Evolutionary conservation across 2,797 vertebrate species (phyloP), one percentile per base, ranked within the genome.

Genomic region (Peromyscus attwateri): DNA sequence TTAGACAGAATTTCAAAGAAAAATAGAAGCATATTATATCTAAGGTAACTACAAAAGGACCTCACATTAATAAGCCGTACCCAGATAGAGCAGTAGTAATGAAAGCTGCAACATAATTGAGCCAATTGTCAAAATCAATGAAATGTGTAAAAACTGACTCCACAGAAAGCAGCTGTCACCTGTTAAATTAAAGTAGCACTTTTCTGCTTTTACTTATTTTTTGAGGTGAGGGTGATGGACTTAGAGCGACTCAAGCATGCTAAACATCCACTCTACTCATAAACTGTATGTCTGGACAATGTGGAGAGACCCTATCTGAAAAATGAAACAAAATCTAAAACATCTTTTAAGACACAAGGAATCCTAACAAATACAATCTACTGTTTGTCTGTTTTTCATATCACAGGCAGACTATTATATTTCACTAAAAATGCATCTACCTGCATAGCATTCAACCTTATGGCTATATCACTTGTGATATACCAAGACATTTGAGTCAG

Each of bases 301-400:
- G 37, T 66, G 21, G 11, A 68, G 37, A 75, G 55, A 73, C 8
- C 14, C 29, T n/a, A n/a, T 49, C 10, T 64, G 70, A 49, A 76
- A 68, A 68, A 23, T 10, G 3, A 75, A 92, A 68, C 62, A 85
- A 62, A 46, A 89, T n/a, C 29, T 46, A 66, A 66, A 79, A 49
- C 76, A 34, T 62, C 68, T 95, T 55, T 52, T 71, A 37, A 64
- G 55, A 83, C n/a, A 89, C 85, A 92, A 13, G 6, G n/a, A 95
- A 77, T 77, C 2, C 31, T 60, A 83, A 23, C 27, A 91, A 91
- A 93, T 25, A 76, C 19, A 76, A 4, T 23, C 71, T 68, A 88
- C 21, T 92, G 17, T 62, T 60, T 89, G 21, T 40, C 27, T 90
- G 4, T 76, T 73, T 85, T 90, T 70, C 25, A 83, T 37, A 70